These are phyloP conservation scores for Melinaea menophilus DNA, from an alignment of 2,888 invertebrate species.

Conservation along the genomic window DNA sequence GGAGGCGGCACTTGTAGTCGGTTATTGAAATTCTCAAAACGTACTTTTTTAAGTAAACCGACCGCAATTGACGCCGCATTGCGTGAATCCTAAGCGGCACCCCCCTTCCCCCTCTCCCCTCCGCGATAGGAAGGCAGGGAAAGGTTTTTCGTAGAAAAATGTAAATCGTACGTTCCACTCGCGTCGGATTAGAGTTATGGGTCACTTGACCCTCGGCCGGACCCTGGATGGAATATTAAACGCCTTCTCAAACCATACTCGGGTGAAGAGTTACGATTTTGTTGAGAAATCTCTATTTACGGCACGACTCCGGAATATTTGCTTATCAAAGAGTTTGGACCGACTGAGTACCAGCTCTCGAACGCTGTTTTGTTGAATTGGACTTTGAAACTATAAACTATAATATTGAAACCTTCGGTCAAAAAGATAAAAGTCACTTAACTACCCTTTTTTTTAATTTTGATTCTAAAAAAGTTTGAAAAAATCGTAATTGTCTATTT, in stretches of 20 bases:
- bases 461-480: too few species aligned
- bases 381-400: too few species aligned
- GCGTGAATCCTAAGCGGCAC: slow-evolving; percentile 43
- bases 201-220: slow-evolving; percentile 58
- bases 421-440: too few species aligned
- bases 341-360: too few species aligned
- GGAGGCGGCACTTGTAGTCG: slow-evolving; percentile 25
- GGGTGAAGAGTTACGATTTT: slow-evolving; percentile 26
- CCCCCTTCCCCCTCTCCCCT: slow-evolving; percentile 4
- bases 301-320: too few species aligned
- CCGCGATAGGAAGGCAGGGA: slow-evolving; percentile 53
- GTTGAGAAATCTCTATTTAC: too few species aligned
- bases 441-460: too few species aligned
- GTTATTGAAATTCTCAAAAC: slow-evolving; percentile 34
- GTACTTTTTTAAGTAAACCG: slow-evolving; percentile 37
- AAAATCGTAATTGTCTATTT: too few species aligned
- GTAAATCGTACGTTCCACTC: slow-evolving; percentile 56
- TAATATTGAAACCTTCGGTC: too few species aligned
- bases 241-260: slow-evolving; percentile 36
- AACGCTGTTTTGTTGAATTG: too few species aligned
- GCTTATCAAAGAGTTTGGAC: too few species aligned
- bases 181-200: slow-evolving; percentile 59
- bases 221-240: slow-evolving; percentile 54
- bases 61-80: slow-evolving; percentile 36
- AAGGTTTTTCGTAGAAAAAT: slow-evolving; percentile 62